Base-by-base conservation (phyloP, 2,888 invertebrate species). In the Tachina lurida region DNA sequence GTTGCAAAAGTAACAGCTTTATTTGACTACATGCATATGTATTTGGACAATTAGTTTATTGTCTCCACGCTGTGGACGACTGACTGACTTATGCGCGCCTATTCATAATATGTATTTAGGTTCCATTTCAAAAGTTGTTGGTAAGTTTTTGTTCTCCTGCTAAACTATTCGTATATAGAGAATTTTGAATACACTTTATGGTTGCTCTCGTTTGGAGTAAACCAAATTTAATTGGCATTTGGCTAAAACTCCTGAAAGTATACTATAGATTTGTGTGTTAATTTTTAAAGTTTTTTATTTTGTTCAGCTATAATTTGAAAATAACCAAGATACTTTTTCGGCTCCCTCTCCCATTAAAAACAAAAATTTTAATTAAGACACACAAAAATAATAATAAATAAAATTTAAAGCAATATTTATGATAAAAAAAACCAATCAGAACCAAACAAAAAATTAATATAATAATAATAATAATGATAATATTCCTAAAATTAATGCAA, bases 331-430 rank as follows among this genome's bases (percentile, higher is more conserved):
- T 12, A 49, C 49, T 15, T 15, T 15, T 49, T 49, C 7, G n/a
- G 7, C 15, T n/a, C 49, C 15, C 49, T 49, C 49, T 49, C 15
- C 49, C 49, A 15, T 49, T 15, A n/a, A 43, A 49, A 68, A 68
- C 60, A 68, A 68, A 47, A 13, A 1, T 15, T 43, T 54, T 19
- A 58, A 15, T 17, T 39, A n/a, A 60, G 19, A 60, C 60, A 54
- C 13, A 82, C 49, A 83, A 80, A 65, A 60, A 68, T 10, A 31
- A 31, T 31, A 31, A 31, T 19, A 47, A 54, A 56, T 12, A 19
- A 71, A 54, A 70, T 62, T 49, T 65, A 76, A 84, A 84, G 83
- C 83, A 84, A 84, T 84, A 84, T 84, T 78, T 78, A 84, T 77
- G n/a, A 71, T 54, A 58, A 52, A 63, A 19, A 49, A 67, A 49